phyloP scores from a whole-genome alignment of 64 coral and sea anemone genomes.

The Montipora foliosa region DNA sequence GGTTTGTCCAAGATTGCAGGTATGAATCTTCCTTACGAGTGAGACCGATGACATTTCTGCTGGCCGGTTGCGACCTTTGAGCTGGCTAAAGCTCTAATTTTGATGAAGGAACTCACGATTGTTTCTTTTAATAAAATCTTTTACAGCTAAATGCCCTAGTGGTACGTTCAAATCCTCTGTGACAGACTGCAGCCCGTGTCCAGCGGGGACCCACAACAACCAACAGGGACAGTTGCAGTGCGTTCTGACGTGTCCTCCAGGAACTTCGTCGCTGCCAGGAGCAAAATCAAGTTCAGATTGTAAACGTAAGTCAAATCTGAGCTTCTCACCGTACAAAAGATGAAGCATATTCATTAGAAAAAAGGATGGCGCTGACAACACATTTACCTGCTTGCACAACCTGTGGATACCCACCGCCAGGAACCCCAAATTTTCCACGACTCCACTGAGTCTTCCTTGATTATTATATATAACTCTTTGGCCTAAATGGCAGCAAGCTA shows the following conservation, averaged over 20 bases:
- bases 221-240: conserved; percentile 45
- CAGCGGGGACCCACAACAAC: conserved; percentile 42
- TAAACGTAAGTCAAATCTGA: not conserved
- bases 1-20: no score
- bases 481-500: no score
- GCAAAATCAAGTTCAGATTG: conserved; percentile 24
- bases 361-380: no score
- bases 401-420: not conserved
- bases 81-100: not conserved
- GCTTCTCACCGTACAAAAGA: no score
- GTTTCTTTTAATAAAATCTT: not conserved
- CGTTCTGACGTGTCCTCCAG: not conserved
- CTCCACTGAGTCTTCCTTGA: no score
- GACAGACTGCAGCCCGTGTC: conserved; percentile 28
- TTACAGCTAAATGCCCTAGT: conserved; percentile 57
- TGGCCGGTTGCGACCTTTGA: not conserved
- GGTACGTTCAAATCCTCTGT: conserved; percentile 15
- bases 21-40: no score
- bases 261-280: conserved; percentile 43
- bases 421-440: not conserved
- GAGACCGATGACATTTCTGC: no score
- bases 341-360: no score
- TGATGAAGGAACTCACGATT: not conserved
- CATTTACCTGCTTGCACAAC: no score
- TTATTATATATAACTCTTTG: no score